Evolutionary conservation across 2,113 vertebrate species (phyloP).

Genomic region (Oreochromis niloticus): DNA sequence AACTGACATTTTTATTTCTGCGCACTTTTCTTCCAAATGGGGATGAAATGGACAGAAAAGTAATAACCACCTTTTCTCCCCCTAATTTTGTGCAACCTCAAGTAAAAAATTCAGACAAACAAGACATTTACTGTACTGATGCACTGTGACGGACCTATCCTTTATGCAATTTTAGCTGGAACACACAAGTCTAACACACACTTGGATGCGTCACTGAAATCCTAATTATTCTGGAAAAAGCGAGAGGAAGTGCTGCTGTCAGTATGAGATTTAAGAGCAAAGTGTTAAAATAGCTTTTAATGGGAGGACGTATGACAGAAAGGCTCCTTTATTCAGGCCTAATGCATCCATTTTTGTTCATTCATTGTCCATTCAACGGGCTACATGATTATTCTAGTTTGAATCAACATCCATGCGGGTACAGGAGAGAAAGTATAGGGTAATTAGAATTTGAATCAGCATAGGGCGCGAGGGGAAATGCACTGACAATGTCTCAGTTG

Average conservation of each 20-base stretch:
- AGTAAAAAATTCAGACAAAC: neutral
- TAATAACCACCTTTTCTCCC: neutral
- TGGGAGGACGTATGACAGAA: neutral
- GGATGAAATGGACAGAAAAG: neutral
- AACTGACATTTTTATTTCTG: slow-evolving; percentile 29
- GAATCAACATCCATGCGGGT: neutral
- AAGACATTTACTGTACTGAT: neutral
- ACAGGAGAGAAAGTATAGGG: neutral
- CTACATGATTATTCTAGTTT: neutral
- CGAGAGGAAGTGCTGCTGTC: neutral
- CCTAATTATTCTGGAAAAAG: neutral
- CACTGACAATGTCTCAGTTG: neutral
- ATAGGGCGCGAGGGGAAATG: neutral
- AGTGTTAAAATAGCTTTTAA: neutral
- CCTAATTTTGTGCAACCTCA: neutral
- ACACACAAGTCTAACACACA: neutral
- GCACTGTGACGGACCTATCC: neutral
- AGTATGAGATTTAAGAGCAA: neutral
- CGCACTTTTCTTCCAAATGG: neutral
- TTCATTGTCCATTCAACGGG: neutral
- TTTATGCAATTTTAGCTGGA: neutral
- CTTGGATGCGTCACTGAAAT: neutral
- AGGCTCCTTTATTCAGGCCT: neutral
- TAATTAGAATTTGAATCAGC: neutral
- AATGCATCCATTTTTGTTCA: neutral